phyloP scores from a whole-genome alignment of 2,797 vertebrate genomes.

The Huso huso region DNA sequence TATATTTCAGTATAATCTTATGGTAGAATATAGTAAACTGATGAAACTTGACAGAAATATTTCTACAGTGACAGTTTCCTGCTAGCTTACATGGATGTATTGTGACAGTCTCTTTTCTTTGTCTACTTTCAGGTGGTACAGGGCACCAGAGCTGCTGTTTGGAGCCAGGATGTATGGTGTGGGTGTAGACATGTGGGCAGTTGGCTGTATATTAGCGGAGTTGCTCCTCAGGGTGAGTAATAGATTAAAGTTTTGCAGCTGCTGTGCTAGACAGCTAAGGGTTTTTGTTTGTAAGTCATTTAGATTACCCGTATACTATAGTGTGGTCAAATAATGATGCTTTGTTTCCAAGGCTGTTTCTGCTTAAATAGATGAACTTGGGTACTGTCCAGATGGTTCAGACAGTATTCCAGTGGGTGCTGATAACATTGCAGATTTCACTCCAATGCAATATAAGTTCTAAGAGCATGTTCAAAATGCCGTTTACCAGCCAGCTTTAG shows the following conservation, averaged over 20 bases:
- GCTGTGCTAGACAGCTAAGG: not conserved
- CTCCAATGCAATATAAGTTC: no score
- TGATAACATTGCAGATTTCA: no score
- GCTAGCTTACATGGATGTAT: no score
- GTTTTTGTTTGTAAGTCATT: not conserved
- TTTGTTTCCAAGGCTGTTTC: not conserved
- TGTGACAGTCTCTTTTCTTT: conserved; percentile 6
- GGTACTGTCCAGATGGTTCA: no score
- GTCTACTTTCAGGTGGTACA: conserved; percentile 77
- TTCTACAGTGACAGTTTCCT: no score
- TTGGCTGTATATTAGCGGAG: conserved; percentile 94
- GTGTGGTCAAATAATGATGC: not conserved
- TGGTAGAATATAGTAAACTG: no score
- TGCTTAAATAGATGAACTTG: no score
- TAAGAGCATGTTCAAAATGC: no score
- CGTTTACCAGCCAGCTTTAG: no score
- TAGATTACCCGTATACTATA: not conserved
- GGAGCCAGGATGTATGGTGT: conserved; percentile 95
- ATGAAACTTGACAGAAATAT: no score
- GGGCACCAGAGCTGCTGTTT: conserved; percentile 88
- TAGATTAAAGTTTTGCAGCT: conserved; percentile 15
- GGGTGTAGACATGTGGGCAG: conserved; percentile 97
- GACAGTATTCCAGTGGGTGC: no score
- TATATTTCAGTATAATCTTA: no score
- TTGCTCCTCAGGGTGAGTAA: conserved; percentile 80